Evolutionary conservation across 2,113 vertebrate genomes (phyloP), one percentile per base, ranked within the genome.

Genomic region (Oceanodroma tethys): DNA sequence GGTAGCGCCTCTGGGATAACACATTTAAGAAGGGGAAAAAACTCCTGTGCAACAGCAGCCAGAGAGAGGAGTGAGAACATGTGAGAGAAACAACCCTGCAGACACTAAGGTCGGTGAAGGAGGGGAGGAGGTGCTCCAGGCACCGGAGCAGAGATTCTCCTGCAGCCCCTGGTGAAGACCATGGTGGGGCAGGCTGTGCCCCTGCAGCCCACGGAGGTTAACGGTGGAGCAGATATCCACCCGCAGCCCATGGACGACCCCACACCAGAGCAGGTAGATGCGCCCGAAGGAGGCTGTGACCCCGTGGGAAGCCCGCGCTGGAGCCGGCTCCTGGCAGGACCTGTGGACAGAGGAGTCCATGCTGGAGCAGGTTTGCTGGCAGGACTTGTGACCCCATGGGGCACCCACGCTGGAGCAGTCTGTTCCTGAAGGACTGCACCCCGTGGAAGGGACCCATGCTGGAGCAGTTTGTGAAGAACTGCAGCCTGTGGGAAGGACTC

Each of bases 91-190:
- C 21, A 71, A 29, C 10, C 20, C 45, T 45, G 40, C 27, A 47
- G 34, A 38, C 14, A n/a, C 8, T 17, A 13, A 25, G 43, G 13
- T 62, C 52, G 68, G 22, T 18, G 38, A 72, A 47, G 32, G n/a
- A 30, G 18, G 8, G 9, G 7, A 67, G 25, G 23, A 42, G 19
- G 3, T 18, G 19, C 15, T 58, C 11, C n/a, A 58, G 22, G 52
- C 0, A 0, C 23, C 0, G 1, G 40, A 56, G 29, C 42, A 58
- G 30, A 63, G 10, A 13, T 20, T 30, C 29, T 16, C 26, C 56
- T 62, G 45, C 21, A 84, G 72, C 17, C 43, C 0, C 0, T 12
- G 16, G 27, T 5, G 23, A 42, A 71, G 40, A 2, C 7, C 9
- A 16, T 6, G 23, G 45, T n/a, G 30, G 23, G 14, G 15, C 12